A percentile compares a stretch with the other conserved stretches of the same genome.
phyloP scores from a whole-genome alignment of 2,113 vertebrate genomes.

The Boulengeromyrus knoepffleri region DNA sequence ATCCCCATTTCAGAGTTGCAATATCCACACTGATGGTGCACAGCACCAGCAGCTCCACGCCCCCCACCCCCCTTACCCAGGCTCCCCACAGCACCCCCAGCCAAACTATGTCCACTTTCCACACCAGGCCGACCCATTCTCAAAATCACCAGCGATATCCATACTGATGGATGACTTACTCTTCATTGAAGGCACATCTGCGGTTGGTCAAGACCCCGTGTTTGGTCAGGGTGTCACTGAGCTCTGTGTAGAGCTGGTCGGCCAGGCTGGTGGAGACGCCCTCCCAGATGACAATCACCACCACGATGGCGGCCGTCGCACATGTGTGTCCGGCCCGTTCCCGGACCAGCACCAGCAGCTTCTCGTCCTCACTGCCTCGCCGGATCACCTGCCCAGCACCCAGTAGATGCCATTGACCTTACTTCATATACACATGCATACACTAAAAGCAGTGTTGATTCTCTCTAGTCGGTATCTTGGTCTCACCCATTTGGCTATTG shows the following conservation, averaged over 20 bases:
- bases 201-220: constrained; percentile 82
- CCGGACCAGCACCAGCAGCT: constrained; percentile 85
- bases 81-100: constrained; percentile 60
- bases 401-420: background rate
- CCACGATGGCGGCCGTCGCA: constrained; percentile 77
- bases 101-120: constrained; percentile 66
- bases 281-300: constrained; percentile 91
- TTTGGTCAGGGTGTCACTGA: constrained; percentile 76
- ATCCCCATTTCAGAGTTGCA: too few relatives aligned
- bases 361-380: constrained; percentile 76
- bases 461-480: background rate
- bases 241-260: constrained; percentile 77
- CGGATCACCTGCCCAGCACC: constrained; percentile 75
- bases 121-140: constrained; percentile 60
- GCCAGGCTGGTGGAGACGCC: constrained; percentile 74
- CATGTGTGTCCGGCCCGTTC: constrained; percentile 82
- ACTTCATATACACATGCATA: background rate
- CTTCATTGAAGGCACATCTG: constrained; percentile 87
- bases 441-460: background rate
- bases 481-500: constrained; percentile 98
- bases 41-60: constrained; percentile 46
- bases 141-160: constrained; percentile 51
- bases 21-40: constrained; percentile 6
- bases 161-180: constrained; percentile 67
- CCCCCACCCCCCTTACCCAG: constrained; percentile 52